Conservation (phyloP, 2,113 vertebrate genomes). For the Petroica traversi region DNA sequence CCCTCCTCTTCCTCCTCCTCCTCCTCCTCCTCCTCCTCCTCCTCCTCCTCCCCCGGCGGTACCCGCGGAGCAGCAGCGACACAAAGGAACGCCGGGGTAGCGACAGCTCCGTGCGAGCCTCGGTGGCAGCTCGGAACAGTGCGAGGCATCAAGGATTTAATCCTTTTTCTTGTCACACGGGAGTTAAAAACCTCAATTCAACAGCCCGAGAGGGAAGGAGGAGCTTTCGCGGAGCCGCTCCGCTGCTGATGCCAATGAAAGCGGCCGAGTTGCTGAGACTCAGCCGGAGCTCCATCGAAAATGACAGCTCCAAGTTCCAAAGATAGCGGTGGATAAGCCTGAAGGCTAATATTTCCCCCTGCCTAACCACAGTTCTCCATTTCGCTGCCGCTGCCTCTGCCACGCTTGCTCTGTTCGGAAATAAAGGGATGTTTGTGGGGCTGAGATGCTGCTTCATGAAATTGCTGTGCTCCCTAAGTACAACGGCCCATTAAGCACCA, state of each 20-base stretch:
- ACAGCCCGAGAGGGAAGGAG: no score
- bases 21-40: neutral
- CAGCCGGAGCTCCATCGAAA: rapidly evolving
- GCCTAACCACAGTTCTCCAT: neutral
- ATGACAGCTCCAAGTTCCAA: neutral
- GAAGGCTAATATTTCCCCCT: neutral
- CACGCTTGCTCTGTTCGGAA: neutral
- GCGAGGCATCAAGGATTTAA: rapidly evolving
- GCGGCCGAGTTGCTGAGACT: rapidly evolving
- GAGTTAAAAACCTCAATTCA: rapidly evolving
- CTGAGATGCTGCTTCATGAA: neutral
- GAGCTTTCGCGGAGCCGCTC: neutral
- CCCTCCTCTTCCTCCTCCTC: neutral
- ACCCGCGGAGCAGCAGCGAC: neutral
- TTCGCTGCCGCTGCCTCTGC: neutral
- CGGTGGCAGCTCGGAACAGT: no score
- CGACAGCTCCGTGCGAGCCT: neutral
- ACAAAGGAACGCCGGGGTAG: neutral
- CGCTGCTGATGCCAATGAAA: rapidly evolving
- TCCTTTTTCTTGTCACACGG: neutral
- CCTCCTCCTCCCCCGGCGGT: neutral
- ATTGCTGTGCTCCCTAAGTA: neutral
- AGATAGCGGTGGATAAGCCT: neutral
- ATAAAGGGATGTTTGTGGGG: neutral
- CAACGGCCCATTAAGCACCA: neutral